These are phyloP conservation scores for Andrena fulva DNA, from an alignment of 2,888 invertebrate genomes.

Conservation along the genomic window DNA sequence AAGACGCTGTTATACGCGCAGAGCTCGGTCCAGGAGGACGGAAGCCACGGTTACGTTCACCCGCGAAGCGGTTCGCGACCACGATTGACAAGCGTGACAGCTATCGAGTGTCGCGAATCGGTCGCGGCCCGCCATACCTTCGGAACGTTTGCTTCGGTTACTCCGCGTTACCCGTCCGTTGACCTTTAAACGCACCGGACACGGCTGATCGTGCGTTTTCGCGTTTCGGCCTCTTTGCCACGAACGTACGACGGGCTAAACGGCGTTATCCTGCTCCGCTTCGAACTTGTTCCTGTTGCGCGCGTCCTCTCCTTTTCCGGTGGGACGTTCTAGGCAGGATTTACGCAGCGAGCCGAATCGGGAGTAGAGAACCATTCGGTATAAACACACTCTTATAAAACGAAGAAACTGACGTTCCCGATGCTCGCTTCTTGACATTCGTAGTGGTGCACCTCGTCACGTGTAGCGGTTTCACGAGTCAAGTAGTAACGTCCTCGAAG, in stretches of 20 bases:
- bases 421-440: constrained; percentile 8
- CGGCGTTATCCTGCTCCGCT: constrained; percentile 38
- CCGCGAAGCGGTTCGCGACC: constrained; percentile 12
- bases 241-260: constrained; percentile 41
- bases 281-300: constrained; percentile 16
- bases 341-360: neutral
- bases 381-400: constrained; percentile 5
- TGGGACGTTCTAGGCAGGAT: constrained; percentile 36
- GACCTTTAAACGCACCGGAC: constrained; percentile 68
- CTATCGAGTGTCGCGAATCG: constrained; percentile 47
- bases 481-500: constrained; percentile 7
- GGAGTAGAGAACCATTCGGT: neutral
- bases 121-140: constrained; percentile 45
- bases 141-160: constrained; percentile 31
- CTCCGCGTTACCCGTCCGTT: constrained; percentile 51
- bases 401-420: neutral
- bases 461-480: constrained; percentile 4
- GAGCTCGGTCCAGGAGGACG: neutral
- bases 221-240: constrained; percentile 36
- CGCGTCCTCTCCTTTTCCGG: constrained; percentile 7
- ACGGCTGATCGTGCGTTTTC: constrained; percentile 56
- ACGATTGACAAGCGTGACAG: constrained; percentile 63
- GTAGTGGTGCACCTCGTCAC: neutral
- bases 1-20: neutral
- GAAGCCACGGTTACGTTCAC: constrained; percentile 1